These are phyloP conservation scores for Illadopsis cleaveri DNA, from an alignment of 2,113 vertebrate species.

Conservation along the genomic window DNA sequence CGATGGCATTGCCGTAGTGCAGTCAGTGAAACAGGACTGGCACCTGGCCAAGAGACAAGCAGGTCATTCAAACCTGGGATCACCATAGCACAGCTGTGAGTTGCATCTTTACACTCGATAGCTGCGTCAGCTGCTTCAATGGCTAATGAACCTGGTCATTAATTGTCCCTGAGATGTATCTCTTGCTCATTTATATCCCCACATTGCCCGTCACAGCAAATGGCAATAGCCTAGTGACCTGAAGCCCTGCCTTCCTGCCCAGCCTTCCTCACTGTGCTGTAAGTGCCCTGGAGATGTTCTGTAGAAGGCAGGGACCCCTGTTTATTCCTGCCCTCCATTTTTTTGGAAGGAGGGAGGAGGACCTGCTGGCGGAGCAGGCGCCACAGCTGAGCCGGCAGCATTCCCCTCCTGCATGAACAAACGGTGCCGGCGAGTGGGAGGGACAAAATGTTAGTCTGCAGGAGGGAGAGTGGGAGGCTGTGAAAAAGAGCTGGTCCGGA, in stretches of 20 bases:
- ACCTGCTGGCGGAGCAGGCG: not conserved
- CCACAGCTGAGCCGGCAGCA: accelerated
- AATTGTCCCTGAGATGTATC: accelerated
- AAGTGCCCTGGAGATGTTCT: too few species aligned
- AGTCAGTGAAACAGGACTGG: not conserved
- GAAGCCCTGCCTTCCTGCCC: not conserved
- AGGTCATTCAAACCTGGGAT: not conserved
- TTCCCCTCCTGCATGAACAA: not conserved
- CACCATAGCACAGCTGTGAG: not conserved
- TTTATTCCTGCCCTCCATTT: not conserved
- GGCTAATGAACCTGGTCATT: not conserved
- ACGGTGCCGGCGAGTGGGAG: not conserved
- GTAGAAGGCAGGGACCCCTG: not conserved
- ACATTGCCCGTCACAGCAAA: accelerated
- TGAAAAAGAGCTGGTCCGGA: constrained; percentile 11
- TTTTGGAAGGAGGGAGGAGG: not conserved
- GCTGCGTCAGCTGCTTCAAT: not conserved
- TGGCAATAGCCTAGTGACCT: not conserved
- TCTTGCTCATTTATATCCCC: not conserved
- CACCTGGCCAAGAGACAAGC: not conserved
- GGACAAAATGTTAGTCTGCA: not conserved
- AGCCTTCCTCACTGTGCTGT: accelerated
- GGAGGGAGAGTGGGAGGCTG: constrained; percentile 47
- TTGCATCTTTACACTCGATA: not conserved
- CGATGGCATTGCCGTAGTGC: accelerated